Percentiles rank a stretch among this genome's conserved stretches.
phyloP scores from a whole-genome alignment of 1,140 invertebrate genomes.

The Onthophagus taurus region DNA sequence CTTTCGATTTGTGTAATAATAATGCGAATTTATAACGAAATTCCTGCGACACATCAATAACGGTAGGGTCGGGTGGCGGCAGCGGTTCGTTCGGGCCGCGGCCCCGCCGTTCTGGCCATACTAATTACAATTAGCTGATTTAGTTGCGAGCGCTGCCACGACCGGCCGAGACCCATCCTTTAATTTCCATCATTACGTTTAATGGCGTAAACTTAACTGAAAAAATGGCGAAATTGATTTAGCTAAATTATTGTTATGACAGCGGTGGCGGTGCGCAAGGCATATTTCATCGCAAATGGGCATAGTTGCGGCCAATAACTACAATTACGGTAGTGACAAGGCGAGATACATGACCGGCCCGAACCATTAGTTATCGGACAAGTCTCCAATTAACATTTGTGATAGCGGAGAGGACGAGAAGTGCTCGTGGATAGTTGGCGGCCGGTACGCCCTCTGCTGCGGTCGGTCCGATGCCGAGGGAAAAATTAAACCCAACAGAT shows the following conservation, averaged over 20 bases:
- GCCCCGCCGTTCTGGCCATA: background rate
- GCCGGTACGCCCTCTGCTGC: background rate
- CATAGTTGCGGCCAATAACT: constrained; percentile 36
- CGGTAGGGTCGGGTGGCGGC: background rate
- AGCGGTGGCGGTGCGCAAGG: constrained; percentile 21
- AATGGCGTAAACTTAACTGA: constrained; percentile 33
- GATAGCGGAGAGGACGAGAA: constrained; percentile 14
- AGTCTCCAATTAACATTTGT: constrained; percentile 29
- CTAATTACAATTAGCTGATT: constrained; percentile 35
- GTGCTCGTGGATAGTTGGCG: background rate
- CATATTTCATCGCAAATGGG: constrained; percentile 34
- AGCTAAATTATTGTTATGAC: constrained; percentile 35
- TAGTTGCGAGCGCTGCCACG: too few relatives aligned
- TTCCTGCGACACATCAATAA: constrained; percentile 29
- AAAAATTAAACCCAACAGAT: background rate
- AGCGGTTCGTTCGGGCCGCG: background rate
- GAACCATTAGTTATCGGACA: constrained; percentile 28
- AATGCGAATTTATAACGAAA: constrained; percentile 33
- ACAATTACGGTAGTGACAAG: constrained; percentile 33
- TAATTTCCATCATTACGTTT: constrained; percentile 33
- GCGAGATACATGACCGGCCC: constrained; percentile 27
- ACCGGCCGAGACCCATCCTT: constrained; percentile 29
- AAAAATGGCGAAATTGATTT: constrained; percentile 32
- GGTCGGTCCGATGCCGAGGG: background rate
- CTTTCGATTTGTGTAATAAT: constrained; percentile 26